Conservation (phyloP, 2,113 vertebrate species). For the Pteruthius melanotis region DNA sequence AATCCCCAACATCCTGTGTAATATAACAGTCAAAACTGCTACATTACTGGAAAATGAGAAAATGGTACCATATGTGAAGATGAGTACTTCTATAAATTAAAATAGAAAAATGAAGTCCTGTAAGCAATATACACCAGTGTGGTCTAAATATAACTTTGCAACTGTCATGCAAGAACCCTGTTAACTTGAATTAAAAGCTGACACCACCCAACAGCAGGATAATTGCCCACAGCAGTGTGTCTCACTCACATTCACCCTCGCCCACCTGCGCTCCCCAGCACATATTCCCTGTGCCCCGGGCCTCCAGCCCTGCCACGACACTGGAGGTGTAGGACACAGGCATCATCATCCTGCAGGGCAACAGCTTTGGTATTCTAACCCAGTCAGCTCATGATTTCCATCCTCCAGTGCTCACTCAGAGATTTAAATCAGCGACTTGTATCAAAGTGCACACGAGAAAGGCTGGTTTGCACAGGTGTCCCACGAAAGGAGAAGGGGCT, state of each 20-base stretch:
- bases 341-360: background rate
- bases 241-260: accelerated
- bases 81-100: background rate
- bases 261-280: accelerated
- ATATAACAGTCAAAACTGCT: background rate
- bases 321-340: background rate
- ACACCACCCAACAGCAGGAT: background rate
- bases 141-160: background rate
- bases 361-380: background rate
- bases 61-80: background rate
- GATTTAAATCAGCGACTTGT: background rate
- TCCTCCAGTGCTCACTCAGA: background rate
- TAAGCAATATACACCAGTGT: background rate
- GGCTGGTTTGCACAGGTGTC: background rate
- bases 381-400: background rate
- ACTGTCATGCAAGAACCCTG: background rate
- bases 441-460: background rate
- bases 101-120: background rate
- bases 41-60: background rate
- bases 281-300: background rate
- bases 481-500: background rate
- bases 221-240: background rate
- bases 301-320: background rate
- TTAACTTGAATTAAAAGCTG: background rate
- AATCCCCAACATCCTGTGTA: background rate